Evolutionary conservation across 2,113 vertebrate genomes (phyloP), one percentile per base, ranked within the genome.

Genomic region (Barnardius zonarius): DNA sequence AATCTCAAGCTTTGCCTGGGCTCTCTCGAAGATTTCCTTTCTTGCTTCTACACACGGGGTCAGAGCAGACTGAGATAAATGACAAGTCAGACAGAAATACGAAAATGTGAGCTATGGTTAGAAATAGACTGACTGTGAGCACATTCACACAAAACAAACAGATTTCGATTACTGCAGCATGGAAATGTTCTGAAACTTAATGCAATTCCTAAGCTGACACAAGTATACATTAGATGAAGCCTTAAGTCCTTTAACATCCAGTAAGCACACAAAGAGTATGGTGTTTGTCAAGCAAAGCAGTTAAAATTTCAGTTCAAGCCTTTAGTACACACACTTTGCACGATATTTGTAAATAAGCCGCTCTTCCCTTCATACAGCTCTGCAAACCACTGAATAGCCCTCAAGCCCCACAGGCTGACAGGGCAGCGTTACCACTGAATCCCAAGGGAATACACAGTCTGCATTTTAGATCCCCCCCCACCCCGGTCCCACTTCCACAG

Each of bases 271-370:
- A 39, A 13, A 24, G 8, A 74, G 23, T 12, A 54, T 1, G 4
- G 31, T 5, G 11, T 33, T 54, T 35, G 35, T 5, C 69, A 48
- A 78, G n/a, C 5, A 41, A 57, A 80, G 51, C 4, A 8, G 46
- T n/a, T 81, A 17, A 22, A 3, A 39, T 59, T 39, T 35, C 64
- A 51, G 17, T 16, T 52, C 31, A 31, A 5, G 11, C 23, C 35
- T 62, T 35, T 10, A 31, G 27, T 3, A 20, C 0, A 0, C 1
- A 5, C 5, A 30, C 37, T 61, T 51, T 28, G 30, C 1, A 4
- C 13, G 11, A 4, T 18, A 57, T 28, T 43, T 66, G 24, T 31
- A 81, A 54, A 74, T 7, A 9, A 7, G 17, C 24, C 10, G 19
- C 30, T 81, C 15, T 51, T 19, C 14, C 8, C 7, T 30, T 51